A percentile compares a stretch with the other conserved stretches of the same genome.
Conservation (phyloP, 2,888 invertebrate species). For the Callyntrura guangdongensis region DNA sequence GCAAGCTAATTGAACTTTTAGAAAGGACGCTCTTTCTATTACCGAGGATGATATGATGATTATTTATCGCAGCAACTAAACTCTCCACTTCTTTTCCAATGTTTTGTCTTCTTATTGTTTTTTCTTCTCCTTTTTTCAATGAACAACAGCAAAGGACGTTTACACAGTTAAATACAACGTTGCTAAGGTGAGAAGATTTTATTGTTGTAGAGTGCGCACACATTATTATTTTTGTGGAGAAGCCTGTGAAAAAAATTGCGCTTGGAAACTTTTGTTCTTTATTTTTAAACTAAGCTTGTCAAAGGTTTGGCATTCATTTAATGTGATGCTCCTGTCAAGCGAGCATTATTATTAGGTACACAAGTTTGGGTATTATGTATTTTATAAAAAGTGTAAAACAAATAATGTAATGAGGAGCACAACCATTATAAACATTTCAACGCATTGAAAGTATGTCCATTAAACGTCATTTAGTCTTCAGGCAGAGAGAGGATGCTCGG, state of each 20-base stretch:
- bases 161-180: not conserved
- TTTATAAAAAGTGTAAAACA: conserved; percentile 1
- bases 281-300: not conserved
- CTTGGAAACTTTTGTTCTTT: not conserved
- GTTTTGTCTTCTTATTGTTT: not conserved
- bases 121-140: not conserved
- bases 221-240: conserved; percentile 2
- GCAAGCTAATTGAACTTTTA: conserved; percentile 52
- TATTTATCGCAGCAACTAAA: not conserved
- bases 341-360: not conserved
- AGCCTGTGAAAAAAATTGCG: not conserved
- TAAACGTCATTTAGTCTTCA: too few species aligned
- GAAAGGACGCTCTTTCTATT: conserved; percentile 41
- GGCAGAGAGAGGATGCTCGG: not conserved
- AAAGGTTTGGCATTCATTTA: not conserved
- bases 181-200: conserved; percentile 26
- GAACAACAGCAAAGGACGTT: conserved; percentile 20
- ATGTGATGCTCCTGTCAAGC: not conserved
- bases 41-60: not conserved
- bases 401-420: not conserved
- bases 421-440: not conserved
- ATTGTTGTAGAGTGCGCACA: not conserved
- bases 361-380: not conserved
- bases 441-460: not conserved
- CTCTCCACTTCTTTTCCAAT: conserved; percentile 21